A percentile compares a stretch with the other conserved stretches of the same genome.
Evolutionary conservation across 2,113 vertebrate species (phyloP).

Genomic region (Cervus canadensis): DNA sequence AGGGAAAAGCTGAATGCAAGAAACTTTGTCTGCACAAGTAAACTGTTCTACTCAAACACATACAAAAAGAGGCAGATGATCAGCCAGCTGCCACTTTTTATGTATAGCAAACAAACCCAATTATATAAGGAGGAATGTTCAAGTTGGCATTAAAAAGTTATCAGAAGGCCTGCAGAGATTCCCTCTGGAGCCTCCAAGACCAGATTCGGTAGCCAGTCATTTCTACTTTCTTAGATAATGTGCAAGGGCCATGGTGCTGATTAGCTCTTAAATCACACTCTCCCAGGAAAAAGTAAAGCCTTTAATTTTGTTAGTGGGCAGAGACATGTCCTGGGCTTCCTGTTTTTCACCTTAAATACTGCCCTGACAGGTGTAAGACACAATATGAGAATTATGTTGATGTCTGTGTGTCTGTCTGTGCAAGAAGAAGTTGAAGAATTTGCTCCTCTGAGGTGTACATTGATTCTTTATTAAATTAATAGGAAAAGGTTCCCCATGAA

Average conservation of each 20-base stretch:
- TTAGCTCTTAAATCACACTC: slow-evolving; percentile 78
- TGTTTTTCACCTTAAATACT: slow-evolving; percentile 73
- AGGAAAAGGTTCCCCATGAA: not conserved
- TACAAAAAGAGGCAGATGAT: slow-evolving; percentile 67
- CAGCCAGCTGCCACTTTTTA: slow-evolving; percentile 68
- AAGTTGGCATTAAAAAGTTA: slow-evolving; percentile 73
- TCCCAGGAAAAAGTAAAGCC: slow-evolving; percentile 74
- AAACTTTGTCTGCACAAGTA: slow-evolving; percentile 65
- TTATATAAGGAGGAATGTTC: slow-evolving; percentile 73
- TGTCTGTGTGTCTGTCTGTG: not conserved
- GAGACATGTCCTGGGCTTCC: slow-evolving; percentile 57
- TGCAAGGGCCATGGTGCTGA: slow-evolving; percentile 74
- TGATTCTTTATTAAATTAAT: not conserved
- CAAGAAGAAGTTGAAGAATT: not conserved
- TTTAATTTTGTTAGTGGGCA: slow-evolving; percentile 79
- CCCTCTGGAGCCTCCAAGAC: slow-evolving; percentile 75
- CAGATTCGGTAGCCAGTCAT: slow-evolving; percentile 78
- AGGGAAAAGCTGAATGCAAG: slow-evolving; percentile 60
- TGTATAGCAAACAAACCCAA: slow-evolving; percentile 72
- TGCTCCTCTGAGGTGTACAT: not conserved
- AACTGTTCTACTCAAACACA: slow-evolving; percentile 66
- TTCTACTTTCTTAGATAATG: slow-evolving; percentile 81
- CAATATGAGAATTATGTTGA: not conserved
- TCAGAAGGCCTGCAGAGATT: slow-evolving; percentile 79
- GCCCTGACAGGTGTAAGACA: slow-evolving; percentile 39